Evolutionary conservation across 2,888 invertebrate genomes (phyloP).

Genomic region (Synergus itoensis): DNA sequence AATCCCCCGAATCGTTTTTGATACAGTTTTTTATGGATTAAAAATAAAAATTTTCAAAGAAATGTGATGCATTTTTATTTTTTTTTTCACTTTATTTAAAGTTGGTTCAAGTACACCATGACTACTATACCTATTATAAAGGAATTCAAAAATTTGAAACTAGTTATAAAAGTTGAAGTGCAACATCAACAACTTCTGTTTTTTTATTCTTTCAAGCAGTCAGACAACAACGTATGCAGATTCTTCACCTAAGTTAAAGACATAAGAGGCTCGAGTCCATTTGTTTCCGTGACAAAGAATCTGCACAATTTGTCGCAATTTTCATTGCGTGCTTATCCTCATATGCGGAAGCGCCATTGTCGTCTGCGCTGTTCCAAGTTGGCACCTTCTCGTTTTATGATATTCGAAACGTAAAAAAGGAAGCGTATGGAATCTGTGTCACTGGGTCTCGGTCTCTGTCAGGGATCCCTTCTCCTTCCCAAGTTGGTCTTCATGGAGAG

Average conservation of each 20-base stretch:
- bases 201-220: neutral
- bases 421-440: conserved; percentile 74
- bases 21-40: too few species aligned
- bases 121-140: too few species aligned
- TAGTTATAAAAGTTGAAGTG: neutral
- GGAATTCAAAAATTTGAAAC: neutral
- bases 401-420: conserved; percentile 77
- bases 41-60: too few species aligned
- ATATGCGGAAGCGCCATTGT: conserved; percentile 52
- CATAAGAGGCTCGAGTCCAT: neutral
- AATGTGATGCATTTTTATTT: too few species aligned
- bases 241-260: neutral
- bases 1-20: too few species aligned
- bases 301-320: conserved; percentile 25
- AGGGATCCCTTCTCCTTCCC: conserved; percentile 54
- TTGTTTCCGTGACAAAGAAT: neutral
- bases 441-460: conserved; percentile 73
- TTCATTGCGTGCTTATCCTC: conserved; percentile 15
- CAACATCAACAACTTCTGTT: neutral
- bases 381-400: conserved; percentile 75
- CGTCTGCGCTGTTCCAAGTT: conserved; percentile 71
- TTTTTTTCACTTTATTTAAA: too few species aligned
- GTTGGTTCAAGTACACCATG: too few species aligned
- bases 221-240: neutral
- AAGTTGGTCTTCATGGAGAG: conserved; percentile 12